Percentiles rank a stretch among this genome's conserved stretches.
Evolutionary conservation across 2,113 vertebrate species (phyloP).

Genomic region (Oreochromis niloticus): DNA sequence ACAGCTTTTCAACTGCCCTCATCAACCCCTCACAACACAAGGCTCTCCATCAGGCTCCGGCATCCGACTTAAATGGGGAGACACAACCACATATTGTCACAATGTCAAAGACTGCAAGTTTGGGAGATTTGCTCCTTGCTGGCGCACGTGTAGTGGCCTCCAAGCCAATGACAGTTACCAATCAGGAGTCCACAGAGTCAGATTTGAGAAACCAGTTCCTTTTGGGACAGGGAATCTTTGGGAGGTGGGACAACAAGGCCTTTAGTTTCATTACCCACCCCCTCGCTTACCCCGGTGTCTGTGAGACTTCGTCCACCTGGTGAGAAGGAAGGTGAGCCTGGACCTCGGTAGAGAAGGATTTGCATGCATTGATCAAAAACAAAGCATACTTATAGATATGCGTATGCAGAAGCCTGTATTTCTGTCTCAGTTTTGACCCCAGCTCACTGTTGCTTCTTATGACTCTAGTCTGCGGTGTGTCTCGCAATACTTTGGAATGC

Average conservation of each 20-base stretch:
- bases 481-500: conserved; percentile 39
- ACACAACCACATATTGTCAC: neutral
- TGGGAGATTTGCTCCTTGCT: neutral
- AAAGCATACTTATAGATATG: neutral
- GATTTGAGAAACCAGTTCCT: neutral
- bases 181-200: neutral
- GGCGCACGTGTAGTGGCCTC: neutral
- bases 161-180: neutral
- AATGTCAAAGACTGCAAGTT: neutral
- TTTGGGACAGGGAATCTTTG: neutral
- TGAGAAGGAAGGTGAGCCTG: neutral
- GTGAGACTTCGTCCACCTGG: neutral
- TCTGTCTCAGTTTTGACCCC: neutral
- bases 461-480: neutral
- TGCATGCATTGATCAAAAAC: neutral
- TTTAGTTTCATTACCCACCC: neutral
- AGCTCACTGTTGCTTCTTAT: neutral
- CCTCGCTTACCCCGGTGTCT: neutral
- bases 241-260: neutral
- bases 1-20: neutral
- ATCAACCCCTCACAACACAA: neutral
- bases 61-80: neutral
- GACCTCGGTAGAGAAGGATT: neutral
- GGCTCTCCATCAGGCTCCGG: neutral
- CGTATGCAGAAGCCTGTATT: neutral